A percentile compares a stretch with the other conserved stretches of the same genome.
Conservation (phyloP, 2,113 vertebrate species). For the Chiloscyllium plagiosum region DNA sequence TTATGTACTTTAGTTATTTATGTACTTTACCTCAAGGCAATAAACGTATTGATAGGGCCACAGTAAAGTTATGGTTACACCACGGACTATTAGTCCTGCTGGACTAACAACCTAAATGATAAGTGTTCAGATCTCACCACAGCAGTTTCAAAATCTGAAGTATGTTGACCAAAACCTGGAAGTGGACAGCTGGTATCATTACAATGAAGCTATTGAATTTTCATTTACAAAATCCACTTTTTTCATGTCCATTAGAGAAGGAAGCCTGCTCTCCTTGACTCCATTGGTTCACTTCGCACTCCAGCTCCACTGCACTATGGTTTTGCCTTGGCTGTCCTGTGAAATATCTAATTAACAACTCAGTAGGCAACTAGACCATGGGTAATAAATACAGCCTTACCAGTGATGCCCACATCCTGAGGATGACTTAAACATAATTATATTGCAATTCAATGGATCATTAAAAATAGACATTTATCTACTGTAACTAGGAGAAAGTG, state of each 20-base stretch:
- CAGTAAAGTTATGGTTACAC: background rate
- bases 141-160: background rate
- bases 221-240: background rate
- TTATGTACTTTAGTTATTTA: background rate
- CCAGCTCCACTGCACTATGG: background rate
- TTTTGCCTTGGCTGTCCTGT: background rate
- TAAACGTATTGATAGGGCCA: background rate
- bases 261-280: background rate
- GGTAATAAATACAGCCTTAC: background rate
- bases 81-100: background rate
- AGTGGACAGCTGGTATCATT: background rate
- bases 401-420: background rate
- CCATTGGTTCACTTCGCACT: background rate
- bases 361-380: background rate
- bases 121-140: background rate
- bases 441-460: background rate
- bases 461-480: background rate
- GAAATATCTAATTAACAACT: background rate
- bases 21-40: background rate
- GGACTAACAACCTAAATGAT: background rate
- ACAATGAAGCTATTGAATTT: background rate
- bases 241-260: background rate
- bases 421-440: background rate
- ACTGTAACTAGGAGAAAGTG: no score
- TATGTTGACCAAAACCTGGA: background rate